Conservation (phyloP, 1,140 invertebrate species). For the Drosophila tristis region DNA sequence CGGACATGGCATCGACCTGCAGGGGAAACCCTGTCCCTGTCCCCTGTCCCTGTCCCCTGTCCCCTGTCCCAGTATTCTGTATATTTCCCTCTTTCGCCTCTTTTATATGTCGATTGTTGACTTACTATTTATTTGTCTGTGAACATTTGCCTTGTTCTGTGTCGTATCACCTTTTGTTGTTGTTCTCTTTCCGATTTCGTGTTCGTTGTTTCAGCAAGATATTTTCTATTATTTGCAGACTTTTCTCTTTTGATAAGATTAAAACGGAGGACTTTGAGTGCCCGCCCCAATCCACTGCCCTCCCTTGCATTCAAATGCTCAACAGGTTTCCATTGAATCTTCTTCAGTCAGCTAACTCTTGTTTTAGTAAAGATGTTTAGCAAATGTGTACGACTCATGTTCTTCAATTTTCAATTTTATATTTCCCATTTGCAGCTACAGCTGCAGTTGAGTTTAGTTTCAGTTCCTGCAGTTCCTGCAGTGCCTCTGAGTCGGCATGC, state of each 20-base stretch:
- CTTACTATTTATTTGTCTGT: constrained; percentile 45
- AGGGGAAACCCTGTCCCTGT: background rate
- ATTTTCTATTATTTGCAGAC: background rate
- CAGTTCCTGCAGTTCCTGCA: background rate
- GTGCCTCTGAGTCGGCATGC: background rate
- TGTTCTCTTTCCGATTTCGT: constrained; percentile 3
- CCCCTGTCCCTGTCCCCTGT: background rate
- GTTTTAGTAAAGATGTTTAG: no score
- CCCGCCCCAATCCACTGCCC: no score
- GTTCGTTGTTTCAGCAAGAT: background rate
- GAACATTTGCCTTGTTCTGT: constrained; percentile 46
- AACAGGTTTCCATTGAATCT: background rate
- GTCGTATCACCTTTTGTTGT: constrained; percentile 10
- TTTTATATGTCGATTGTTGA: constrained; percentile 52
- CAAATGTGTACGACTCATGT: no score
- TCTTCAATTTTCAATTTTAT: no score
- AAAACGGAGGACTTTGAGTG: no score
- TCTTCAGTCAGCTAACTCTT: no score
- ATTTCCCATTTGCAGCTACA: no score
- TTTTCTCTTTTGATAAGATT: no score
- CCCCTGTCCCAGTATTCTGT: background rate
- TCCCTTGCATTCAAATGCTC: background rate
- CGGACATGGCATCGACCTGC: constrained; percentile 46
- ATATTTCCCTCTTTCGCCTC: background rate
- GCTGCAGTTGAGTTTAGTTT: background rate